Evolutionary conservation across 2,797 vertebrate species (phyloP), one percentile per base, ranked within the genome.

Genomic region (Knipowitschia caucasica): DNA sequence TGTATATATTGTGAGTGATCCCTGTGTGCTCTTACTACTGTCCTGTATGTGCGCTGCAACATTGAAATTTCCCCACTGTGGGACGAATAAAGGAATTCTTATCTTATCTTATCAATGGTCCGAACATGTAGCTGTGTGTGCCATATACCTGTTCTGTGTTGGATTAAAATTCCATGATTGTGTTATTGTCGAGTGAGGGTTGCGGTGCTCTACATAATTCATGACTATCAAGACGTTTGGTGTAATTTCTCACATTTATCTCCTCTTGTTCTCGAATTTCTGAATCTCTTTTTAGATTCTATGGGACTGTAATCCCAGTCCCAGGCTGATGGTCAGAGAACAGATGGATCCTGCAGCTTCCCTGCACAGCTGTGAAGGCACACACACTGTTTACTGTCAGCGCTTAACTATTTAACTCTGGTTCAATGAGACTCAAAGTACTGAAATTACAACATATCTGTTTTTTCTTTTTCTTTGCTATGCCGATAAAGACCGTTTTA

Each of bases 151-250:
- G 40, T 46, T 9, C 17, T 17, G 30, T 7, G 38, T 11, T 27
- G 3, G 45, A 68, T 75, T 34, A 66, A 62, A 57, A 46, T 64
- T 73, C 31, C 54, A 73, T 69, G 64, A 60, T 27, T 59, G 56
- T 73, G 69, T 52, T 52, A 43, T 4, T 42, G 27, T 67, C 39
- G 35, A 45, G 27, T 72, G 52, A 52, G 31, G 58, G 47, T 23
- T 66, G 54, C 38, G 59, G 46, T 35, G 27, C 35, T 14, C 49
- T 67, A 45, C 56, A 75, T 68, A 62, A 73, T 53, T 63, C 52
- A 75, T 46, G 36, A 21, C 39, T 63, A 67, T 72, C 50, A 61
- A 53, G 50, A 35, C 59, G 53, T 64, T 15, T 3, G 9, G 62
- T 35, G 56, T 66, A 29, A 47, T 59, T 49, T 43, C 44, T 59